These are phyloP conservation scores for Hydroisotoma schaefferi DNA, from an alignment of 2,888 invertebrate genomes.

Conservation along the genomic window DNA sequence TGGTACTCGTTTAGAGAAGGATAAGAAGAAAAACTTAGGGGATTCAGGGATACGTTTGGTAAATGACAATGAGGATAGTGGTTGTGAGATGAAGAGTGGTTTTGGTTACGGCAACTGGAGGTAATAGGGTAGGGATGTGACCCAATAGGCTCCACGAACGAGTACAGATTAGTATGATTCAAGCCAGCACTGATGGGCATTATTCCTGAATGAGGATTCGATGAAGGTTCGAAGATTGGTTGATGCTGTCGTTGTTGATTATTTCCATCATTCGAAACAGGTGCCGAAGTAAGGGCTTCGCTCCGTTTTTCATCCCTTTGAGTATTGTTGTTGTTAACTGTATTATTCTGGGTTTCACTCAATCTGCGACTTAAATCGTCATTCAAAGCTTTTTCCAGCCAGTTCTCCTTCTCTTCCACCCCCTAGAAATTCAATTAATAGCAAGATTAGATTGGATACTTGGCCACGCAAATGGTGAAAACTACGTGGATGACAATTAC, in stretches of 20 bases:
- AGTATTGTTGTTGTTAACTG: not conserved
- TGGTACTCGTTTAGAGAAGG: not conserved
- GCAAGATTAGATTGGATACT: not conserved
- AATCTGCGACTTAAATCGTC: not conserved
- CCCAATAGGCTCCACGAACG: constrained; percentile 27
- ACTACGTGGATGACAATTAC: constrained; percentile 13
- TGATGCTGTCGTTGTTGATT: too few relatives aligned
- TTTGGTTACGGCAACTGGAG: not conserved
- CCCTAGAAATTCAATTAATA: constrained; percentile 13
- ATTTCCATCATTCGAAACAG: too few relatives aligned
- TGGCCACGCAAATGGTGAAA: not conserved
- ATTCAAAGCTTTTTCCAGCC: constrained; percentile 27
- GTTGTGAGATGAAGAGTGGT: constrained; percentile 1
- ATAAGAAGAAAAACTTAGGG: not conserved
- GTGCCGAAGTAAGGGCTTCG: too few relatives aligned
- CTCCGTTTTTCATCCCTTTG: too few relatives aligned
- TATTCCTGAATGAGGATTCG: too few relatives aligned
- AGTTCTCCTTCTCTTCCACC: constrained; percentile 44
- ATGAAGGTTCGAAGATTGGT: too few relatives aligned
- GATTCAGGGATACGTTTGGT: not conserved
- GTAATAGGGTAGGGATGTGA: constrained; percentile 34
- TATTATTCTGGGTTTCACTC: not conserved
- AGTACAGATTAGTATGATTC: too few relatives aligned
- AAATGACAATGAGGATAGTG: not conserved
- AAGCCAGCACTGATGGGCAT: too few relatives aligned